phyloP scores from a whole-genome alignment of 2,113 vertebrate species.

The Arenaria interpres region DNA sequence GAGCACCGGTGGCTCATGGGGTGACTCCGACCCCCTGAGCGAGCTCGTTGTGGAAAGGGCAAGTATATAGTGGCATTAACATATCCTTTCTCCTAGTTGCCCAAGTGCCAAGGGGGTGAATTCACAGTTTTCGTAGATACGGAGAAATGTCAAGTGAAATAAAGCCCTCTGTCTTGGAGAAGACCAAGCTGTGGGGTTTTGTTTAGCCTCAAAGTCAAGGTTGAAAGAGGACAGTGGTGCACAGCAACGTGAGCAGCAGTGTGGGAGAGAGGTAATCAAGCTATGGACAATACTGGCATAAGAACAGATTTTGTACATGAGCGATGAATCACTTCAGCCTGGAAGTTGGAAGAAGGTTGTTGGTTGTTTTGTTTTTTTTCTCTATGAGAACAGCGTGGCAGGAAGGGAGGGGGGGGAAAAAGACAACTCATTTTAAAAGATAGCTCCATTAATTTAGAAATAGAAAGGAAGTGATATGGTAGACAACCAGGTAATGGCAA shows the following conservation, averaged over 20 bases:
- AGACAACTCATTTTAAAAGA: neutral
- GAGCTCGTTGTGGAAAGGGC: neutral
- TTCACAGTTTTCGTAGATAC: neutral
- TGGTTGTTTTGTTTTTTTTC: neutral
- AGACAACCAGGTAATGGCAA: neutral
- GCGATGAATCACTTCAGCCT: neutral
- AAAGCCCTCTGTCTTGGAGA: neutral
- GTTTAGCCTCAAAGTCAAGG: neutral
- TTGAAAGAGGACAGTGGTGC: neutral
- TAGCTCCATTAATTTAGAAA: neutral
- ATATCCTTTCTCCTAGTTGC: neutral
- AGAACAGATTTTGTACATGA: neutral
- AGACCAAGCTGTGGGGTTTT: neutral
- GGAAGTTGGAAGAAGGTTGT: neutral
- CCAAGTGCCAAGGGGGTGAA: neutral
- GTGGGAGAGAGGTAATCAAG: neutral
- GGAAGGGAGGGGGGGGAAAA: neutral
- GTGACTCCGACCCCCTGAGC: neutral
- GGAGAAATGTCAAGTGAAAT: neutral
- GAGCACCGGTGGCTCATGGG: neutral
- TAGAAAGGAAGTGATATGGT: neutral
- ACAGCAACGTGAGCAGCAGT: neutral
- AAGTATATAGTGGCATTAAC: neutral
- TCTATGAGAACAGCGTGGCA: neutral
- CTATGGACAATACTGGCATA: neutral